Conservation (phyloP, 2,797 vertebrate genomes). For the Sciaenops ocellatus region DNA sequence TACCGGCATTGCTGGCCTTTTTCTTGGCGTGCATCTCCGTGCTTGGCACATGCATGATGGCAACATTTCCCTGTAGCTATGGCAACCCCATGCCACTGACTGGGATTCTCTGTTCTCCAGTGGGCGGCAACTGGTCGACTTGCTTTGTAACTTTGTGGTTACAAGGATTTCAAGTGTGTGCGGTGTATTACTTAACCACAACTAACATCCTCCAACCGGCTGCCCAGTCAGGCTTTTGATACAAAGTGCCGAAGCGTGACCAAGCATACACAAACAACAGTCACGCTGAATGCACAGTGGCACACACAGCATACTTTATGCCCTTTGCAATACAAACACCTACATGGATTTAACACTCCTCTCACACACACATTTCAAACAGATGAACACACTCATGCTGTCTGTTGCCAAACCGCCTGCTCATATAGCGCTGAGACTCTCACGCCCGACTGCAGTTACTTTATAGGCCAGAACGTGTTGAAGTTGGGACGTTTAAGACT, state of each 20-base stretch:
- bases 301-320: constrained; percentile 48
- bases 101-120: constrained; percentile 47
- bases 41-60: constrained; percentile 31
- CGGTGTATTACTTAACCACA: constrained; percentile 54
- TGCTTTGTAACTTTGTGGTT: constrained; percentile 38
- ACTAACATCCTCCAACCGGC: constrained; percentile 41
- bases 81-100: constrained; percentile 33
- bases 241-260: constrained; percentile 54
- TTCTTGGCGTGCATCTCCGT: constrained; percentile 25
- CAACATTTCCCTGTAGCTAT: constrained; percentile 48
- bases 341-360: constrained; percentile 53
- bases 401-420: constrained; percentile 50
- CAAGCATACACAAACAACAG: constrained; percentile 66
- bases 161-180: constrained; percentile 41
- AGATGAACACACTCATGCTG: constrained; percentile 42
- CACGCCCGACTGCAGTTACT: constrained; percentile 51
- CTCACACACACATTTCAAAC: constrained; percentile 44
- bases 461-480: constrained; percentile 68
- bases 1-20: constrained; percentile 16
- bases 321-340: constrained; percentile 60
- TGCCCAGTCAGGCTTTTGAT: constrained; percentile 44
- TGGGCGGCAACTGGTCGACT: constrained; percentile 31
- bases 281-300: constrained; percentile 54
- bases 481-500: constrained; percentile 50
- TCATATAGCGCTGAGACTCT: constrained; percentile 46